Evolutionary conservation across 2,888 invertebrate genomes (phyloP).

Genomic region (Hydropsyche betteni): DNA sequence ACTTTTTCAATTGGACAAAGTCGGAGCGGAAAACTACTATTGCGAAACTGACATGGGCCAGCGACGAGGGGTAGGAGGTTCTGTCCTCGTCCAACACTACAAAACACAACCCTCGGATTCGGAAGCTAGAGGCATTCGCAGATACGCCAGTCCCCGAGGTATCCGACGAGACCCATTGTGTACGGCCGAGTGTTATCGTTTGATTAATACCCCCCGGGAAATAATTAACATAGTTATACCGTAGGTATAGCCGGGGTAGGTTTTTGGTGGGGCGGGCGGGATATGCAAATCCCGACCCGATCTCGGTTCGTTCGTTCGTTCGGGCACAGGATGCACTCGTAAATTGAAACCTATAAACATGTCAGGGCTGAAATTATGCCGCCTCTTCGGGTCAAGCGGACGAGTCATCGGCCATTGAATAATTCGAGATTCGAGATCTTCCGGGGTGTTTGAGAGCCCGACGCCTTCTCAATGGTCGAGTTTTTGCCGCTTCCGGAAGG

Average conservation of each 20-base stretch:
- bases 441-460: no score
- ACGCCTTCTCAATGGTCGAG: not conserved
- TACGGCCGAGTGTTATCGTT: constrained; percentile 31
- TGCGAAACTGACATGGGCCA: not conserved
- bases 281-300: constrained; percentile 23
- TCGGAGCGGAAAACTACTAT: constrained; percentile 19
- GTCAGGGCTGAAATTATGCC: constrained; percentile 24
- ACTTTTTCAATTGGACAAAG: constrained; percentile 25
- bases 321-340: constrained; percentile 32
- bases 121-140: no score
- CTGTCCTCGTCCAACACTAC: no score
- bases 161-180: constrained; percentile 10
- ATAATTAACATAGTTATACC: constrained; percentile 41
- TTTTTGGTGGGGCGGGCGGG: no score
- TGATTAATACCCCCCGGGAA: constrained; percentile 41
- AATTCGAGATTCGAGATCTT: not conserved
- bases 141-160: not conserved
- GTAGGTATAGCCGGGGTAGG: not conserved
- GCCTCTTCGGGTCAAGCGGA: constrained; percentile 26
- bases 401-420: constrained; percentile 14
- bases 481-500: not conserved
- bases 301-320: constrained; percentile 9
- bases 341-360: constrained; percentile 33
- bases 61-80: not conserved
- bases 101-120: no score